phyloP scores from a whole-genome alignment of 2,888 invertebrate genomes.

The Cephus nigrinus region DNA sequence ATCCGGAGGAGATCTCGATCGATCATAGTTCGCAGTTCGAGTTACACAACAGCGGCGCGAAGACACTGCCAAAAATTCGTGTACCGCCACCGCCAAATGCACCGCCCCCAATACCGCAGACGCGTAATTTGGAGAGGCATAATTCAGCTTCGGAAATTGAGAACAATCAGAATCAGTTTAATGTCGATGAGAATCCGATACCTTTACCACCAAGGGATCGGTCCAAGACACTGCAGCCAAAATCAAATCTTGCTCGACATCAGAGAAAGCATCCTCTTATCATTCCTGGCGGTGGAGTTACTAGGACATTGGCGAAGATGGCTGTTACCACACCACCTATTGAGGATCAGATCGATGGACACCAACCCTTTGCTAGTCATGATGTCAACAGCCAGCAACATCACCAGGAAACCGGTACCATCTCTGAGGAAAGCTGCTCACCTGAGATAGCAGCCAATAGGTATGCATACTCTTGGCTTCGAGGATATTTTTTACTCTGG shows the following conservation, averaged over 20 bases:
- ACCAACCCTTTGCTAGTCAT: conserved; percentile 26
- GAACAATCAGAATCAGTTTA: conserved; percentile 47
- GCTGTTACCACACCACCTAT: conserved; percentile 63
- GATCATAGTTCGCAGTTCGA: conserved; percentile 48
- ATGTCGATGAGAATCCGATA: conserved; percentile 73
- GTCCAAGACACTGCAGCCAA: conserved; percentile 72
- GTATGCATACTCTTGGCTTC: conserved; percentile 28
- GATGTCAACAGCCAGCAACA: conserved; percentile 10
- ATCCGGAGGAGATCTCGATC: conserved; percentile 38
- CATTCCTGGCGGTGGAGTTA: conserved; percentile 75
- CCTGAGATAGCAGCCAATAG: conserved; percentile 42
- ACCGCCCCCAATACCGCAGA: conserved; percentile 39
- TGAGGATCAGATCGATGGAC: conserved; percentile 61
- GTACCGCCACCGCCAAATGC: conserved; percentile 52
- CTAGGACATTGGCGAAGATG: conserved; percentile 73
- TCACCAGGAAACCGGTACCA: conserved; percentile 25
- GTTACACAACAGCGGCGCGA: conserved; percentile 54
- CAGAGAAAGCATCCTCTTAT: conserved; percentile 85
- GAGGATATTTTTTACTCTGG: not conserved
- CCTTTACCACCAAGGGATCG: conserved; percentile 84
- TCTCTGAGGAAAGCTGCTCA: conserved; percentile 11
- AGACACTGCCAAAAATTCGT: conserved; percentile 56
- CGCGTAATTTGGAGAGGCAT: conserved; percentile 44
- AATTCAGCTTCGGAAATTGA: conserved; percentile 55
- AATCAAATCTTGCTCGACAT: conserved; percentile 76